Evolutionary conservation across 2,113 vertebrate genomes (phyloP), one percentile per base, ranked within the genome.

Genomic region (Corythoichthys intestinalis): DNA sequence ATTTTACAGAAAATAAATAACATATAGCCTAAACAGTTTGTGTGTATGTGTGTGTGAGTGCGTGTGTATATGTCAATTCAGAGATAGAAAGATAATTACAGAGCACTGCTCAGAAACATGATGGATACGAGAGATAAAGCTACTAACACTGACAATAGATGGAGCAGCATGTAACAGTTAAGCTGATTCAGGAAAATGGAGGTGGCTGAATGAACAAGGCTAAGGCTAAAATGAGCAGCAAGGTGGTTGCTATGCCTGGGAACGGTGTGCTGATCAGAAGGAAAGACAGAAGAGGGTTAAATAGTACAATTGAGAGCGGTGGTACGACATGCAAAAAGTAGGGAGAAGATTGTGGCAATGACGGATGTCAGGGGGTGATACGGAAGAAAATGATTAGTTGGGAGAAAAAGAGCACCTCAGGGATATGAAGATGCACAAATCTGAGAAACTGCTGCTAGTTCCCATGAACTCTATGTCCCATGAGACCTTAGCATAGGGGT

Each of bases 381-480:
- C 12, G 44, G 11, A 46, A 61, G 69, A 48, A 65, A 66, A 74
- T 78, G 70, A 82, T 80, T 56, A 80, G 66, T 15, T 5, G 53
- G 50, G 58, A 71, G 70, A 74, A 60, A 1, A 68, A 71, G 39
- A 5, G 44, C 52, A 60, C 67, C 60, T 2, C 65, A 10, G 44
- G 52, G 79, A 87, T 76, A 76, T 77, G 75, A 82, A 80, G 71
- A 76, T 28, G 48, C 37, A 65, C 66, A 69, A 80, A 76, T 71
- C 17, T 6, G 72, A 76, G 81, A 79, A 77, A 77, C 57, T 66
- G 65, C 41, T 78, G 73, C 73, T 69, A 64, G 82, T 88, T 90
- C 87, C 75, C 87, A 89, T 86, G 83, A 90, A 89, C 86, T 82
- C 79, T 12, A 46, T 65, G 47, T 86, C 85, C 82, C 76, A 47